Base-by-base conservation (phyloP, 1,140 invertebrate species). In the Caenorhabditis tropicalis region DNA sequence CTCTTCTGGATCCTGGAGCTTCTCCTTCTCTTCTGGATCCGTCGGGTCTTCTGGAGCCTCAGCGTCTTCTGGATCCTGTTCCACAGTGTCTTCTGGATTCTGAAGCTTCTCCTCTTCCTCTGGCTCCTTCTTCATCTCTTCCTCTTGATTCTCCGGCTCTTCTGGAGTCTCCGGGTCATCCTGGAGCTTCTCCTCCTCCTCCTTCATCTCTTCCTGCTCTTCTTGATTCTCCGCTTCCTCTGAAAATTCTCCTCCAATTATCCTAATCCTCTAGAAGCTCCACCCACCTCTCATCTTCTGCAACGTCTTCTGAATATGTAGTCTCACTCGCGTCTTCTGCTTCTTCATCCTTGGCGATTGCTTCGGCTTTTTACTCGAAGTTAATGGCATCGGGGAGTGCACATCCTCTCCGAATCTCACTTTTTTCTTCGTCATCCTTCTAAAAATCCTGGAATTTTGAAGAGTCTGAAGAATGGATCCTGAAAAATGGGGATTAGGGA, bases 281-380 rank as follows among this genome's bases (percentile, higher is more conserved):
- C n/a, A n/a, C 21, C 1, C 4, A 81, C 51, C 46, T 81, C 21
- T 81, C 79, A 81, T 81, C 33, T 53, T 51, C 48, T 81, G 12
- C 27, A 49, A n/a, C 10, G 79, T 53, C 16, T 7, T 33, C 49
- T 53, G 79, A 19, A 53, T 81, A 15, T 49, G 49, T 31, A 51
- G n/a, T 12, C 60, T 21, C 15, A 56, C 31, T 43, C 24, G 27
- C 4, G n/a, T 36, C 16, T 39, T 83, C 31, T 5, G 27, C 24
- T 65, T 79, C 70, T 79, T 53, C 36, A 12, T 16, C 1, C 43
- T 84, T 29, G 31, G 79, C 70, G 6, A 39, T 6, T 29, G 33
- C 9, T 16, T 84, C 19, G 27, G 15, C 21, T 58, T n/a, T 39
- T 39, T 36, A 19, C 43, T 58, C 81, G 31, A 2, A 43, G 53